Percentiles rank a stretch among this genome's conserved stretches.
phyloP scores from a whole-genome alignment of 2,888 invertebrate genomes.

The Drosophila conformis region DNA sequence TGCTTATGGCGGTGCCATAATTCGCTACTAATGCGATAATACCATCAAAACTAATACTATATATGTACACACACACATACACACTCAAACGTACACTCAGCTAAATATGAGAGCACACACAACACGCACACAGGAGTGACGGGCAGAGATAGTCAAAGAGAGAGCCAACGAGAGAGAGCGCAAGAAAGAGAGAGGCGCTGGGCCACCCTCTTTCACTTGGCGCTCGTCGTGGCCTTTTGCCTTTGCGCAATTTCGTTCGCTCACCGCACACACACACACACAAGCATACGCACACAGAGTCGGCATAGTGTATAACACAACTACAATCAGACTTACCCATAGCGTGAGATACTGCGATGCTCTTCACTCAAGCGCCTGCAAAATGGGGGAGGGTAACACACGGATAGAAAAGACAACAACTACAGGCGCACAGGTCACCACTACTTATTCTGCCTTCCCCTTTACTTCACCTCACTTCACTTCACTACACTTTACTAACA shows the following conservation, averaged over 20 bases:
- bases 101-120: constrained; percentile 29
- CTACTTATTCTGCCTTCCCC: constrained; percentile 63
- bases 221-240: constrained; percentile 54
- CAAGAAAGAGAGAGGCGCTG: constrained; percentile 25
- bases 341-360: constrained; percentile 74
- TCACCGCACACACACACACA: constrained; percentile 43
- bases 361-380: constrained; percentile 76
- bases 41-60: constrained; percentile 56
- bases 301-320: constrained; percentile 50
- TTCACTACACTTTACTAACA: constrained; percentile 40
- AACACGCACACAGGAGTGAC: constrained; percentile 39
- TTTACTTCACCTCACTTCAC: constrained; percentile 61
- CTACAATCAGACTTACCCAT: constrained; percentile 74
- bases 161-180: constrained; percentile 25
- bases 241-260: constrained; percentile 70
- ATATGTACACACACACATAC: constrained; percentile 24
- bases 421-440: constrained; percentile 74
- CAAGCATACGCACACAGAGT: constrained; percentile 43
- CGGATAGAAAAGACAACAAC: constrained; percentile 57
- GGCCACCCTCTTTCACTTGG: constrained; percentile 70
- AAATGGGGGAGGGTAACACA: constrained; percentile 75
- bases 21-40: constrained; percentile 70
- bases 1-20: constrained; percentile 53
- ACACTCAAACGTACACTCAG: constrained; percentile 11
- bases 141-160: constrained; percentile 22